Evolutionary conservation across 2,888 invertebrate genomes (phyloP), one percentile per base, ranked within the genome.

Genomic region (Melanotus villosus): DNA sequence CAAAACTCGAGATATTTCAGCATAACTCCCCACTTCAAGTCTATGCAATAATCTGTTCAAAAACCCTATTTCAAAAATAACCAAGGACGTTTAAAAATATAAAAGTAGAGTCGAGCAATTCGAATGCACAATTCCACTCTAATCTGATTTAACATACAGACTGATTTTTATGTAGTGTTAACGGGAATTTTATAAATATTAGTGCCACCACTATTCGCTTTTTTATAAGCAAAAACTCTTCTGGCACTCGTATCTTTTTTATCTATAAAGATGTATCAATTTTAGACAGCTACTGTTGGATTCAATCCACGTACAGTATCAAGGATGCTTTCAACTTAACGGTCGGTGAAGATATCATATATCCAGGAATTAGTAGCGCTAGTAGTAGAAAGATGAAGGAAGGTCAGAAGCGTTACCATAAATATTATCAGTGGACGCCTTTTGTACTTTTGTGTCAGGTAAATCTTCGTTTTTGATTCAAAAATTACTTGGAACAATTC

Each of bases 241-340:
- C 1, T 34, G n/a, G n/a, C 34, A 12, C n/a, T n/a, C 2, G n/a
- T 12, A 34, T 12, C 12, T 12, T 12, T 34, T 2, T n/a, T 12
- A 34, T 18, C 18, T 41, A 41, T 41, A 58, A n/a, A n/a, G n/a
- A n/a, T n/a, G n/a, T n/a, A n/a, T 14, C 30, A 5, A 7, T 74
- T 75, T 59, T 70, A 77, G 77, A 77, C 54, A 95, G 95, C 36
- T 95, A 92, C 84, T 95, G 95, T 85, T 95, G 95, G 95, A 94
- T 95, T 80, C 94, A 94, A 84, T 93, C 94, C 77, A 95, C 95
- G 64, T 95, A 94, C 84, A 93, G 94, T 66, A 89, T 95, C 74
- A 92, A 91, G 83, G 91, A 91, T 76, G 92, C 93, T 80, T 94
- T 93, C 85, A 88, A 89, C 78, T 93, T 93, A 86, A 91, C 90